Base-by-base conservation (phyloP, 2,888 invertebrate species). In the Orthosia gothica region DNA sequence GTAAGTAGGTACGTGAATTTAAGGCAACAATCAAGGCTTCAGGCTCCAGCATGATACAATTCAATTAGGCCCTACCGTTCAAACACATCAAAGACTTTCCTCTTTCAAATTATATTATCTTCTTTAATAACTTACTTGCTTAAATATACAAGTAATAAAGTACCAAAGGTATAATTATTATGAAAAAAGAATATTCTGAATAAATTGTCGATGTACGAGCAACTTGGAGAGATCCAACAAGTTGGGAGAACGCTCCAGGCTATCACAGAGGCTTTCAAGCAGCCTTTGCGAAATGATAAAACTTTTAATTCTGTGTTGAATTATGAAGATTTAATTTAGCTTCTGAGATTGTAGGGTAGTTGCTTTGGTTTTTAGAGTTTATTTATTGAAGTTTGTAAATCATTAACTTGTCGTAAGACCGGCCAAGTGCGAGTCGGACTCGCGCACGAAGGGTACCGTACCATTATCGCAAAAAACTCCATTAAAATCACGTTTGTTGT, bases 241-340 rank as follows among this genome's bases (percentile, higher is more conserved):
- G 55, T 76, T 81, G 11, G 9, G 18, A 12, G 16, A 50, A 11
- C 40, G 82, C 85, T 81, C 12, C 15, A 12, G 61, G 82, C 67
- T 64, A 72, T 58, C 13, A 23, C 66, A 20, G 58, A 5, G 59
- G 49, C 61, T 80, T 72, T 18, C 23, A 23, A 55, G 40, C 62
- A 23, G 76, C 66, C 62, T 45, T 65, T 54, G 26, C 52, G 49
- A 67, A 76, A 69, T 85, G 76, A 82, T 84, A 62, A 66, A 85
- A 82, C 81, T 82, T 82, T 71, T 76, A 81, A 82, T 75, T 81
- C 32, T 45, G 62, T 71, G 67, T 75, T 72, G 23, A 70, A 76
- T 67, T 84, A 70, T 55, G 45, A 61, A 74, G 45, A 61, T 75
- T 70, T 47, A 63, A 74, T 63, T 70, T 54, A 52, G 57, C n/a